A percentile compares a stretch with the other conserved stretches of the same genome.
phyloP scores from a whole-genome alignment of 2,888 invertebrate genomes.

The Cylindroiulus punctatus region DNA sequence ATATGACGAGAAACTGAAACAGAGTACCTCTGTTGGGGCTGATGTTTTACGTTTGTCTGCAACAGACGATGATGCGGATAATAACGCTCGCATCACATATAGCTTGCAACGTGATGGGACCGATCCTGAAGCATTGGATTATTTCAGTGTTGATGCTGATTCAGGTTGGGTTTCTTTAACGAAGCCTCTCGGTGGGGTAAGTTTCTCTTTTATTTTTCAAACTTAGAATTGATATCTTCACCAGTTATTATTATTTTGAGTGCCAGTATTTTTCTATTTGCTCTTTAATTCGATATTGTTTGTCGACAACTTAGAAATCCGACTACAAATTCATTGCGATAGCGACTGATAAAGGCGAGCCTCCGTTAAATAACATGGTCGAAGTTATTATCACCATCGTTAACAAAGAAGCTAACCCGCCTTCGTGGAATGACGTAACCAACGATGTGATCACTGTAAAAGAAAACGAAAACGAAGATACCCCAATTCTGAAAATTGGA shows the following conservation, averaged over 20 bases:
- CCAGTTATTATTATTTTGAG: background rate
- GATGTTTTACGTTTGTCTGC: slow-evolving; percentile 91
- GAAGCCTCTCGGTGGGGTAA: slow-evolving; percentile 69
- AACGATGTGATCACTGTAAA: slow-evolving; percentile 24
- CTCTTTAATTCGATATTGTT: background rate
- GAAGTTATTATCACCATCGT: slow-evolving; percentile 63
- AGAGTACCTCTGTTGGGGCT: slow-evolving; percentile 76
- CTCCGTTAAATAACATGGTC: slow-evolving; percentile 61
- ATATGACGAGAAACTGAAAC: slow-evolving; percentile 81
- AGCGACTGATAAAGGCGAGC: slow-evolving; percentile 64
- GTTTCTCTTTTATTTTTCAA: slow-evolving; percentile 63
- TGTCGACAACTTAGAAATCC: slow-evolving; percentile 57
- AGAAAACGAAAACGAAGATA: slow-evolving; percentile 54
- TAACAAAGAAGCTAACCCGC: slow-evolving; percentile 61
- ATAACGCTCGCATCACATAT: slow-evolving; percentile 87
- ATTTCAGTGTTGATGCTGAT: slow-evolving; percentile 82
- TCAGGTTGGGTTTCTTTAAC: slow-evolving; percentile 85
- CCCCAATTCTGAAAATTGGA: slow-evolving; percentile 48
- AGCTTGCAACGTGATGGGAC: slow-evolving; percentile 65
- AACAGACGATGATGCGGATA: slow-evolving; percentile 90
- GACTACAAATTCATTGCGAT: slow-evolving; percentile 61
- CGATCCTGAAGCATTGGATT: slow-evolving; percentile 69
- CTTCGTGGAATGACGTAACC: slow-evolving; percentile 57
- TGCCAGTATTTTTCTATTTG: slow-evolving; percentile 2
- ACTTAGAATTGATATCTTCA: background rate